Evolutionary conservation across 2,113 vertebrate genomes (phyloP).

Genomic region (Barbus barbus): DNA sequence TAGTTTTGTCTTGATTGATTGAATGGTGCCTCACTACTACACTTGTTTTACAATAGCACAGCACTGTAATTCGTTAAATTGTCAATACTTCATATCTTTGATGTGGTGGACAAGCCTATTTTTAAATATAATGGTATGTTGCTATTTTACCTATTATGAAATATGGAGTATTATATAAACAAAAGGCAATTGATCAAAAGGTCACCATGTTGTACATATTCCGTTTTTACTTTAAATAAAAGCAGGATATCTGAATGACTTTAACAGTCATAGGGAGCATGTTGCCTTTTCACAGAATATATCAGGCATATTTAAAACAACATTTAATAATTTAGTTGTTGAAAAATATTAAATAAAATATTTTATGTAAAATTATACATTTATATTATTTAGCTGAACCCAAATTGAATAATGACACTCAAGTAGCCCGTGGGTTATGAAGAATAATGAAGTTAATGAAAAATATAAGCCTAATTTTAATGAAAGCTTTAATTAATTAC

Average conservation of each 20-base stretch:
- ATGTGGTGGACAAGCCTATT: slow-evolving; percentile 13
- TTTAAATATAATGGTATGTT: not conserved
- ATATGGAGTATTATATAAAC: not conserved
- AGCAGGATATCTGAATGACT: not conserved
- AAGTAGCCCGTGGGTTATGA: not conserved
- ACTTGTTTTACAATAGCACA: slow-evolving; percentile 38
- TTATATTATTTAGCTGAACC: not conserved
- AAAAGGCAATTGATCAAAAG: not conserved
- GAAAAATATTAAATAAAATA: not conserved
- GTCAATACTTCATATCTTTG: slow-evolving; percentile 28
- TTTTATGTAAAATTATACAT: not conserved
- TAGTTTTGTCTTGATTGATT: slow-evolving; percentile 50
- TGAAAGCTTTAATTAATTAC: not conserved
- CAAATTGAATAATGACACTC: not conserved
- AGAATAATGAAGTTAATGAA: not conserved
- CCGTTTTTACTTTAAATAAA: not conserved
- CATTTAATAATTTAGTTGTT: not conserved
- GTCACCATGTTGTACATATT: not conserved
- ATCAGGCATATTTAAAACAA: not conserved
- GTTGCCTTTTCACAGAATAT: not conserved
- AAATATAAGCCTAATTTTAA: not conserved
- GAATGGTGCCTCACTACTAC: slow-evolving; percentile 37
- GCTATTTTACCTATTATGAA: not conserved
- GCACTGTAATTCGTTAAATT: slow-evolving; percentile 31
- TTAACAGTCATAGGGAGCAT: not conserved